These are phyloP conservation scores for Drosophila percnosoma DNA, from an alignment of 2,888 invertebrate species.

Conservation along the genomic window DNA sequence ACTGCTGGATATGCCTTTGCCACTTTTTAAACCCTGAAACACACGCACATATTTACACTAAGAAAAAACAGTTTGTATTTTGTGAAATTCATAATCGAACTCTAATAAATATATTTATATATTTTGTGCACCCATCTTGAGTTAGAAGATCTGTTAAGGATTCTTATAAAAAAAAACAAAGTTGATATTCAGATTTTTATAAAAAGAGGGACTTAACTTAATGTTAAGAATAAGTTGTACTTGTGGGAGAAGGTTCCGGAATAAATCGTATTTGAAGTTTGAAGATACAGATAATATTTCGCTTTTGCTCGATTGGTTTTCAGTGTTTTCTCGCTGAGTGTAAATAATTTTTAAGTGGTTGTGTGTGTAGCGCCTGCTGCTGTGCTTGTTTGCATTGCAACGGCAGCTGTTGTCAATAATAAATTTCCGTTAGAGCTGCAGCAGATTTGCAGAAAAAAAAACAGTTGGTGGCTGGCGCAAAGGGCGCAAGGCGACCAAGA, in stretches of 20 bases:
- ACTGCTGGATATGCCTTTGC: slow-evolving; percentile 65
- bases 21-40: slow-evolving; percentile 32
- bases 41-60: not conserved
- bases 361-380: slow-evolving; percentile 26
- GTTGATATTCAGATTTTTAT: not conserved
- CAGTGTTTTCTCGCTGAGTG: not conserved
- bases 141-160: not conserved
- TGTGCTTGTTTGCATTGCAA: slow-evolving; percentile 75
- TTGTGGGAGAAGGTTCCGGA: not conserved
- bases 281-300: not conserved
- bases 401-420: slow-evolving; percentile 81
- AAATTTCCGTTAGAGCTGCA: slow-evolving; percentile 81
- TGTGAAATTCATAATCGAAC: not conserved
- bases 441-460: slow-evolving; percentile 70
- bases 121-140: not conserved
- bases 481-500: not conserved
- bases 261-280: not conserved
- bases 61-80: not conserved
- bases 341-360: slow-evolving; percentile 6
- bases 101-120: not conserved
- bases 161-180: not conserved
- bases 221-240: not conserved
- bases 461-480: slow-evolving; percentile 13
- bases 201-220: not conserved
- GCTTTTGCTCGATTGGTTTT: not conserved